A percentile compares a stretch with the other conserved stretches of the same genome.
Evolutionary conservation across 2,888 invertebrate genomes (phyloP).

Genomic region (Perithous albicinctus): DNA sequence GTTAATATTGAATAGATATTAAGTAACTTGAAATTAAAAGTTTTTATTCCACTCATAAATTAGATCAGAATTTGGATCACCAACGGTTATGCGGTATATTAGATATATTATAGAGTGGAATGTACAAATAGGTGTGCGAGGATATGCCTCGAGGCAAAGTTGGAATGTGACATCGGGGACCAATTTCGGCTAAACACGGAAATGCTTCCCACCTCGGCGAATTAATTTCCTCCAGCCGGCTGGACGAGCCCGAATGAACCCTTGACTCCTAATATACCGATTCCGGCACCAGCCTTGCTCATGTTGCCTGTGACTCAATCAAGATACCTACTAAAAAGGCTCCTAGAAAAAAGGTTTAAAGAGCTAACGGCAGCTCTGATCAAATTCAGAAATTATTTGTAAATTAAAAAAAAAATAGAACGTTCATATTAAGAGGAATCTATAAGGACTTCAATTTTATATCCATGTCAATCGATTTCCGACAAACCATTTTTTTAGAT

Average conservation of each 20-base stretch:
- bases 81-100: not conserved
- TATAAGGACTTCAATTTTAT: too few species aligned
- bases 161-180: constrained; percentile 76
- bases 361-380: too few species aligned
- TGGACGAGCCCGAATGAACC: constrained; percentile 23
- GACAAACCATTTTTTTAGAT: too few species aligned
- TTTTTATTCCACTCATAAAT: too few species aligned
- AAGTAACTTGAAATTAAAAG: too few species aligned
- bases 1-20: too few species aligned
- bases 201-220: constrained; percentile 75
- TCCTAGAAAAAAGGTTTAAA: too few species aligned
- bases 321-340: not conserved
- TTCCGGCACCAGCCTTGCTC: not conserved
- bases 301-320: not conserved
- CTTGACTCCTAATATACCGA: constrained; percentile 54
- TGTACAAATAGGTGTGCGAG: constrained; percentile 4
- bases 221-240: constrained; percentile 74
- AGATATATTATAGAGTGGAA: constrained; percentile 11
- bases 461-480: too few species aligned
- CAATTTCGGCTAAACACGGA: constrained; percentile 77
- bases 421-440: too few species aligned
- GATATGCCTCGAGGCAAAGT: constrained; percentile 68
- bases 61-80: not conserved
- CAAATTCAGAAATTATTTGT: too few species aligned
- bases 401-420: too few species aligned